Evolutionary conservation across 2,797 vertebrate genomes (phyloP), one percentile per base, ranked within the genome.

Genomic region (Kryptopterus vitreolus): DNA sequence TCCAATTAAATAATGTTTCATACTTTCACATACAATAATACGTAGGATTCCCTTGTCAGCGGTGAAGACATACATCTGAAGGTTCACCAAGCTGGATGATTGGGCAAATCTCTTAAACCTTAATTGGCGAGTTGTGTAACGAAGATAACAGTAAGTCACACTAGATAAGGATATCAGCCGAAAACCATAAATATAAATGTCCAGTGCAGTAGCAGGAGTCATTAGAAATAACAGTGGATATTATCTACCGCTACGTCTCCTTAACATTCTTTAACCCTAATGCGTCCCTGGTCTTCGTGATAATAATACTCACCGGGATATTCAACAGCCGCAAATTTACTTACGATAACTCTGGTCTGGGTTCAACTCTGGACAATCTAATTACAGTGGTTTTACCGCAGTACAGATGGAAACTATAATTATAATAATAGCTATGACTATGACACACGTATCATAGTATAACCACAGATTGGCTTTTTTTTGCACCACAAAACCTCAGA

Each of bases 331-430:
- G 24, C 24, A 69, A 69, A 69, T 69, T 26, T 50, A 69, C 43
- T 69, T 48, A 69, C 29, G 46, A 69, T 69, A 69, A 69, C 66
- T 69, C 46, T 29, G 43, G 24, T 20, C 29, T 50, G 46, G 43
- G 38, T 43, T 20, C 13, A n/a, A 29, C 24, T 20, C 66, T 50
- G 10, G 15, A 18, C 24, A 18, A 3, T 10, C n/a, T 9, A 10
- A 29, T 69, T 29, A 20, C 29, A 1, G 1, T 20, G 46, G 66
- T 26, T 26, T 69, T 50, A 5, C 66, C 29, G 66, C 48, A n/a
- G 38, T 68, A 68, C 12, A 3, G 16, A 68, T 29, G 24, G 48
- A 43, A 69, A 18, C 13, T 18, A 10, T 69, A 50, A 69, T 69
- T 15, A 69, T 50, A 69, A 24, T 48, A 69, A 69, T 69, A 50